Evolutionary conservation across 1,140 invertebrate genomes (phyloP).

Genomic region (Drosophila nigromelanica): DNA sequence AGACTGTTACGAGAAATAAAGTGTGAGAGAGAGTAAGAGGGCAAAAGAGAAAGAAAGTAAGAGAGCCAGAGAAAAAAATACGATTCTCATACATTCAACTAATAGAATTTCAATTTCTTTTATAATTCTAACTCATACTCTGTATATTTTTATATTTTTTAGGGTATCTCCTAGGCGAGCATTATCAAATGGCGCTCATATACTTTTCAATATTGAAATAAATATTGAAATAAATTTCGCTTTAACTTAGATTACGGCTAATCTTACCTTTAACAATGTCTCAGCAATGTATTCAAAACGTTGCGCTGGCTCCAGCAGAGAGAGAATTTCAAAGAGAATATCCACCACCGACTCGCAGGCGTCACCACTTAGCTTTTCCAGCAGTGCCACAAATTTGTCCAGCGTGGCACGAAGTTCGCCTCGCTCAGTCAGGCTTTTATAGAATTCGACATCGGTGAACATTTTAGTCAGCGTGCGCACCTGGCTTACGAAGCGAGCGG

Average conservation of each 20-base stretch:
- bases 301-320: constrained; percentile 84
- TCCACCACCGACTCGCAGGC: constrained; percentile 85
- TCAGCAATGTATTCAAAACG: constrained; percentile 85
- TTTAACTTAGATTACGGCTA: neutral
- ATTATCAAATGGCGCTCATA: too few relatives aligned
- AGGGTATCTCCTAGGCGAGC: too few relatives aligned
- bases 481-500: constrained; percentile 55
- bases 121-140: too few relatives aligned
- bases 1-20: too few relatives aligned
- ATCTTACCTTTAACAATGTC: constrained; percentile 45
- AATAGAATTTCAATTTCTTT: too few relatives aligned
- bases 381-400: constrained; percentile 84
- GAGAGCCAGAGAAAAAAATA: too few relatives aligned
- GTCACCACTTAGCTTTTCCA: constrained; percentile 80
- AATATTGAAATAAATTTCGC: neutral
- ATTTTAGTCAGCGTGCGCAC: constrained; percentile 64
- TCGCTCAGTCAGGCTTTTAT: constrained; percentile 51
- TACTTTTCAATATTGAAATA: too few relatives aligned
- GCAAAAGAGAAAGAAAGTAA: too few relatives aligned
- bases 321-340: constrained; percentile 86
- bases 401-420: constrained; percentile 84
- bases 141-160: too few relatives aligned
- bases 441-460: constrained; percentile 68
- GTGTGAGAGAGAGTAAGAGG: too few relatives aligned
- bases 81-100: too few relatives aligned